These are phyloP conservation scores for Actinemys pallida DNA, from an alignment of 2,113 vertebrate species.

Conservation along the genomic window DNA sequence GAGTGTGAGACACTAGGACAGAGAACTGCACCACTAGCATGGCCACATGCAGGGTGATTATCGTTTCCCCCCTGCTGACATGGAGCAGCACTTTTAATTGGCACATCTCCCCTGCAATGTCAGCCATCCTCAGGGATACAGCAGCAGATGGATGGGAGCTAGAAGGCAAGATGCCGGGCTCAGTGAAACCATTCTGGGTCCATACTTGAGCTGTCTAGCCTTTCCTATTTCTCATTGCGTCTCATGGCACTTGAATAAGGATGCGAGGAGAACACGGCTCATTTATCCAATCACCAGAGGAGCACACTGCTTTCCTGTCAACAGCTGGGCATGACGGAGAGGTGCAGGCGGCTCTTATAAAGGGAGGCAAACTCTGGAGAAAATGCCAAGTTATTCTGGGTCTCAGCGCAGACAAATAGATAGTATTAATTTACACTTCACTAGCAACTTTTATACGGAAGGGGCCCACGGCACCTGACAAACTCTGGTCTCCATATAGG, in stretches of 20 bases:
- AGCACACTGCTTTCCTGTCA: not conserved
- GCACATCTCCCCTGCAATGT: not conserved
- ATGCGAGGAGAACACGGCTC: not conserved
- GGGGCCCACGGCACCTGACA: not conserved
- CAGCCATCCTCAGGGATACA: not conserved
- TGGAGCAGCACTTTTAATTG: not conserved
- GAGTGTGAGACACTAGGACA: not conserved
- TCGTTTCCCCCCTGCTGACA: not conserved
- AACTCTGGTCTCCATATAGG: not conserved
- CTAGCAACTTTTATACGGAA: not conserved
- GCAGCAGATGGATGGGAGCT: not conserved
- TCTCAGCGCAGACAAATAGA: not conserved
- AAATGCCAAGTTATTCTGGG: not conserved
- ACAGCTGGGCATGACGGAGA: not conserved
- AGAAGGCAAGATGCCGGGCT: not conserved
- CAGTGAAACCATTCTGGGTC: not conserved
- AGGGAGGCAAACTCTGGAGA: not conserved
- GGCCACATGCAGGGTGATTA: not conserved
- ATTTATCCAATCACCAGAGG: not conserved
- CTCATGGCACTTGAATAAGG: not conserved
- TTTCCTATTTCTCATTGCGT: not conserved
- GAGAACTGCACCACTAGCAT: not conserved
- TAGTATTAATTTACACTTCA: not conserved
- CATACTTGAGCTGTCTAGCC: not conserved
- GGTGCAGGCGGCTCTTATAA: not conserved